Base-by-base conservation (phyloP, 2,113 vertebrate species). In the Pterocles gutturalis region DNA sequence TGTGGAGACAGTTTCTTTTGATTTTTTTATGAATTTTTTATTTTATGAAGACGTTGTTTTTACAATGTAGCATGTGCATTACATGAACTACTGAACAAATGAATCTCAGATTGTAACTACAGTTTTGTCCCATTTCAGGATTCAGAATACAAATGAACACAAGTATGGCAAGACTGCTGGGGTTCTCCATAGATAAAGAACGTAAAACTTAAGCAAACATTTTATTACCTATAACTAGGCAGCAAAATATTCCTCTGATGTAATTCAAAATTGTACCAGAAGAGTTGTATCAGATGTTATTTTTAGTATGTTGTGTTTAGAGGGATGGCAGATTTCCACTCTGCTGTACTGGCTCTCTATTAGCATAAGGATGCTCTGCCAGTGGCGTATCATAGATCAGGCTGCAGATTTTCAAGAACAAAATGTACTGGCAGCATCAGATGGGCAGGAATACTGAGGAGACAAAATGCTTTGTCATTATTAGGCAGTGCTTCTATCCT, bases 351-450 rank as follows among this genome's bases (percentile, higher is more conserved):
- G 55, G 48, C 70, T 66, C 79, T 10, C 49, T 57, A 13, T 13
- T 6, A 75, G 58, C 82, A 58, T 28, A 11, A 41, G 64, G 87
- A 66, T 57, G 28, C 72, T 92, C 83, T 94, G 83, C 76, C 69
- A 92, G 71, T 45, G 67, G 17, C 18, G 14, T 17, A 66, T n/a
- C 69, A 36, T 4, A 67, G 64, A 81, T 70, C 55, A 87, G 73
- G 38, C 65, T 87, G 60, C 61, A 72, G 4, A 76, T 72, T 76
- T 79, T 79, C 34, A 26, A 54, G 87, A 71, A 87, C 77, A 87
- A 89, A 91, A 81, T 67, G 73, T 93, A 26, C 89, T 83, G 64
- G 71, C 91, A 91, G 76, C 66, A 55, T 70, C 62, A 70, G 61
- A 54, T 7, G 17, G 46, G 76, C 70, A 93, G 82, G 58, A 90